Evolutionary conservation across 2,113 vertebrate species (phyloP), one percentile per base, ranked within the genome.

Genomic region (Crypturellus undulatus): DNA sequence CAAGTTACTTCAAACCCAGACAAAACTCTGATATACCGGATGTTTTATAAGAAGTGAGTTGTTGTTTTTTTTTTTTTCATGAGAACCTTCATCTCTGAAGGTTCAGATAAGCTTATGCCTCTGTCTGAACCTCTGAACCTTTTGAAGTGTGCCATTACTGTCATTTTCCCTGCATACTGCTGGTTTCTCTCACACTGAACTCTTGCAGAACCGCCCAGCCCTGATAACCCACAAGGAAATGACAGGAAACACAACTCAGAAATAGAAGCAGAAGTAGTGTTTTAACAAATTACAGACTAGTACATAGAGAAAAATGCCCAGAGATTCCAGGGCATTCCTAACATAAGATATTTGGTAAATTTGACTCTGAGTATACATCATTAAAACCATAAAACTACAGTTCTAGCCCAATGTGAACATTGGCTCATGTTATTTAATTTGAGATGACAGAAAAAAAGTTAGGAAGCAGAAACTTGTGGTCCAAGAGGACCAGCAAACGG

Each of bases 251-350:
- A 1, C 0, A 0, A 56, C 14, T 52, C 75, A 67, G 94, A 93
- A 93, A 92, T 73, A 95, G 93, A 87, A 94, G 32, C 51, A 86
- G 85, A 92, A 92, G 34, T 68, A 82, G 64, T 86, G 68, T 85
- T 96, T 96, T 93, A 71, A 80, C 32, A 96, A 94, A 94, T 92
- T 94, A 94, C 82, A 90, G 87, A 54, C 68, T 95, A 47, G 34
- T 0, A 1, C 45, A 36, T 9, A 17, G 42, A 78, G 45, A 94
- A 88, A 24, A 38, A 64, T 6, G 42, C 42, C 38, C 65, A 38
- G 54, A 2, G 2, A 67, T 52, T 78, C 59, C 68, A 70, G 67
- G 60, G 60, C 77, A 88, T 73, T n/a, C 75, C 42, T 85, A 78
- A 60, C 7, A 3, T 13, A 64, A 52, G 22, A 15, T 67, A 85